Percentiles rank a stretch among this genome's conserved stretches.
phyloP scores from a whole-genome alignment of 2,113 vertebrate species.

The Donacobius atricapilla region DNA sequence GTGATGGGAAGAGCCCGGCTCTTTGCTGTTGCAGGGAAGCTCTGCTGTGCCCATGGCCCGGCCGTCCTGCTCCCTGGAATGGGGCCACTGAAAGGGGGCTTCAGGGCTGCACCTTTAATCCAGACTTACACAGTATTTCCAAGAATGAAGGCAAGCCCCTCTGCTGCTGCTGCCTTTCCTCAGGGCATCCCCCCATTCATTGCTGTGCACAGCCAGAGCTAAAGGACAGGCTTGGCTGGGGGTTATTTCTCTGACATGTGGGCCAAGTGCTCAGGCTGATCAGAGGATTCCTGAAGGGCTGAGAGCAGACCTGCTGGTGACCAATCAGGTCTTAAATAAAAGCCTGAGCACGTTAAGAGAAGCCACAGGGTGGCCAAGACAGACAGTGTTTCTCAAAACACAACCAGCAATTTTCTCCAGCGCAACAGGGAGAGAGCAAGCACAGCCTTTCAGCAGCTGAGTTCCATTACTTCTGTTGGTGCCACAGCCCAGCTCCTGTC shows the following conservation, averaged over 20 bases:
- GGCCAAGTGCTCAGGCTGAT: not conserved
- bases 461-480: not conserved
- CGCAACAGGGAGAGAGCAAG: not conserved
- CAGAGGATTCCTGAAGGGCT: not conserved
- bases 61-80: not conserved
- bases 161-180: not conserved
- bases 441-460: not conserved
- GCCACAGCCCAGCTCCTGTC: not conserved
- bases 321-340: not conserved
- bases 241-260: fast-evolving
- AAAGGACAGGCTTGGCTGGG: not conserved
- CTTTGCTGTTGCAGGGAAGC: not conserved
- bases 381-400: not conserved
- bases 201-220: not conserved
- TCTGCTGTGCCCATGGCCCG: not conserved
- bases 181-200: not conserved
- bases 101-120: not conserved
- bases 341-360: not conserved
- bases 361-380: not conserved
- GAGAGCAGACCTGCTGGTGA: not conserved
- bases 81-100: not conserved
- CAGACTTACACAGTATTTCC: not conserved
- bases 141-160: not conserved
- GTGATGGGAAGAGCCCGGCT: not conserved
- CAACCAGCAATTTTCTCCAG: not conserved